Evolutionary conservation across 2,888 invertebrate genomes (phyloP).

Genomic region (Limenitis camilla): DNA sequence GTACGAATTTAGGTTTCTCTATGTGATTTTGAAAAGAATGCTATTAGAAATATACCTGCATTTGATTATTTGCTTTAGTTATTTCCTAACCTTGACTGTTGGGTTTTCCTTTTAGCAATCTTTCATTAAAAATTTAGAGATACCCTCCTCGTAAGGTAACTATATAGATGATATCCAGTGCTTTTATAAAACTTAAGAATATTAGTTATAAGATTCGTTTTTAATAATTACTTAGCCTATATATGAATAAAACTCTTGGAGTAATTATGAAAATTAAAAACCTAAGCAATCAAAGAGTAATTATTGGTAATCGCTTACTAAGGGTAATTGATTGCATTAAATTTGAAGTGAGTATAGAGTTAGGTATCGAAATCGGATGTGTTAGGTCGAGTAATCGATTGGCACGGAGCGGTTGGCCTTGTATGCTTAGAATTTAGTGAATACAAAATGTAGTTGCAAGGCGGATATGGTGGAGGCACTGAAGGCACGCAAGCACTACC

Average conservation of each 20-base stretch:
- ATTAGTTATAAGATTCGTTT: no score
- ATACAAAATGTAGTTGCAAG: slow-evolving; percentile 51
- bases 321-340: not conserved
- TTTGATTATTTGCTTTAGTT: no score
- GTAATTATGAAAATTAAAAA: not conserved
- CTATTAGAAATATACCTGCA: no score
- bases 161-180: no score
- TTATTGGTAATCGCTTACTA: not conserved
- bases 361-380: slow-evolving; percentile 44
- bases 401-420: slow-evolving; percentile 53
- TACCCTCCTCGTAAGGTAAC: no score
- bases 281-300: not conserved
- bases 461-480: slow-evolving; percentile 60
- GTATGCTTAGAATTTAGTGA: slow-evolving; percentile 60
- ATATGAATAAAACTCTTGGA: no score
- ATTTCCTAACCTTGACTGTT: no score
- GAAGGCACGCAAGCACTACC: slow-evolving; percentile 48
- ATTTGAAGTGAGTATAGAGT: slow-evolving; percentile 9
- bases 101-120: no score
- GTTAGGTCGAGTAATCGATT: slow-evolving; percentile 55
- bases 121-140: no score
- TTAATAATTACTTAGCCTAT: no score
- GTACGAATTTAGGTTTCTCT: not conserved
- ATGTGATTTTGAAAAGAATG: no score
- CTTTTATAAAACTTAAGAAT: no score